A percentile compares a stretch with the other conserved stretches of the same genome.
Evolutionary conservation across 2,888 invertebrate genomes (phyloP).

Genomic region (Agrotis puta): DNA sequence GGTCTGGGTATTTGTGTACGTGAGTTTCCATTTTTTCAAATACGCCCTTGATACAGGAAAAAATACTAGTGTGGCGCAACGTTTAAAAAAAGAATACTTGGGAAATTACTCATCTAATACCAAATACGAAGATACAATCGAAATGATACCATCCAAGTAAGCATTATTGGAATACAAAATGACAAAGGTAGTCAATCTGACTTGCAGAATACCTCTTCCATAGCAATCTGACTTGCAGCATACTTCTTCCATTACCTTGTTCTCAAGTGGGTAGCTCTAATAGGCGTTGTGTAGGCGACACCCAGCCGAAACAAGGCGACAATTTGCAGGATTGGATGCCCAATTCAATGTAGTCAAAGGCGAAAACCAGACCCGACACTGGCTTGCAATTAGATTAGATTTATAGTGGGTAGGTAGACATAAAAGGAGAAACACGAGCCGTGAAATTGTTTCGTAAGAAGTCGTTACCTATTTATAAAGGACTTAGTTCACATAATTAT

Average conservation of each 20-base stretch:
- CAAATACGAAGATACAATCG: neutral
- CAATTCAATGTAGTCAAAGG: conserved; percentile 45
- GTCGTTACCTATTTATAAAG: neutral
- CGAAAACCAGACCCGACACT: conserved; percentile 4
- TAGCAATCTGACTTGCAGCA: neutral
- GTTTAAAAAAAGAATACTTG: too few relatives aligned
- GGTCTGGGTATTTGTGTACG: too few relatives aligned
- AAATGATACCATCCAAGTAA: neutral
- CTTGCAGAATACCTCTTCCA: conserved; percentile 1
- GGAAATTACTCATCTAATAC: too few relatives aligned
- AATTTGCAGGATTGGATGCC: conserved; percentile 32
- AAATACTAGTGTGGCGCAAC: too few relatives aligned
- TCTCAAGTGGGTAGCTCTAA: conserved; percentile 29
- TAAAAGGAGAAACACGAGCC: conserved; percentile 9
- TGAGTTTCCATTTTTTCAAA: too few relatives aligned
- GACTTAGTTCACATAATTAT: neutral
- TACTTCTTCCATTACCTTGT: conserved; percentile 4
- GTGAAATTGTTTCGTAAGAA: conserved; percentile 8
- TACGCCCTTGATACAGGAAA: too few relatives aligned
- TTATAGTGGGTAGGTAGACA: neutral
- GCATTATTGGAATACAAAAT: conserved; percentile 11
- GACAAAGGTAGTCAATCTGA: neutral
- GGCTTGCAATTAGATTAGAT: conserved; percentile 30
- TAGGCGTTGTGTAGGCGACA: conserved; percentile 36
- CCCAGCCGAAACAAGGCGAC: conserved; percentile 15